A percentile compares a stretch with the other conserved stretches of the same genome.
These are phyloP conservation scores for Anthrax anthrax DNA, from an alignment of 2,888 invertebrate genomes.

Conservation along the genomic window DNA sequence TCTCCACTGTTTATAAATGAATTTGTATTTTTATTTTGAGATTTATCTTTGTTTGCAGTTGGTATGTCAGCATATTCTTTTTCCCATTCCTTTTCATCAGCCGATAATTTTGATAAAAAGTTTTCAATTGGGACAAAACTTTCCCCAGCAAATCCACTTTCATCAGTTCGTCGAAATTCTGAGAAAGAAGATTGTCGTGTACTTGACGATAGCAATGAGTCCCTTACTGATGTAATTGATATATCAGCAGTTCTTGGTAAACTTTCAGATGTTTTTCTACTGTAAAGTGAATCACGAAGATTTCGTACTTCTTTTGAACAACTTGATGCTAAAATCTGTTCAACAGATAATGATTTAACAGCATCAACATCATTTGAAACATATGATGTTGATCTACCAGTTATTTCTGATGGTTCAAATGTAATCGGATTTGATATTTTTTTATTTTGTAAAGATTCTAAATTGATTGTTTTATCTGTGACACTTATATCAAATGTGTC, in stretches of 20 bases:
- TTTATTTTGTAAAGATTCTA: conserved; percentile 19
- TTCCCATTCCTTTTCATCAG: conserved; percentile 30
- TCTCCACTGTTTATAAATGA: too few relatives aligned
- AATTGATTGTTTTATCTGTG: conserved; percentile 26
- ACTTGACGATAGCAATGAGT: not conserved
- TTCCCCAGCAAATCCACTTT: conserved; percentile 10
- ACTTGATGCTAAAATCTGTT: conserved; percentile 30
- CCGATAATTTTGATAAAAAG: conserved; percentile 25
- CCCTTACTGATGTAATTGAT: conserved; percentile 14
- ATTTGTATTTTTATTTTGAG: too few relatives aligned
- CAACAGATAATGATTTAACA: conserved; percentile 19
- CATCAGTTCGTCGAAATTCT: conserved; percentile 4
- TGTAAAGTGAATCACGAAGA: conserved; percentile 6
- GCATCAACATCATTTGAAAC: conserved; percentile 3
- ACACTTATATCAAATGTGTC: not conserved
- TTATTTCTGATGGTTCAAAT: conserved; percentile 30
- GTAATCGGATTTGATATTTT: conserved; percentile 15
- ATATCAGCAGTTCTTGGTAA: conserved; percentile 28
- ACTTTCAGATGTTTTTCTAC: conserved; percentile 11
- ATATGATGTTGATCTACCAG: conserved; percentile 28
- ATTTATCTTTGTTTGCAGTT: conserved; percentile 9
- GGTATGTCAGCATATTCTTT: conserved; percentile 29
- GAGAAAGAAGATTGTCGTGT: not conserved
- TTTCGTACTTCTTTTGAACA: conserved; percentile 24
- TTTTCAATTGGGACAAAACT: conserved; percentile 27